A percentile compares a stretch with the other conserved stretches of the same genome.
Evolutionary conservation across 2,797 vertebrate species (phyloP).

Genomic region (Malurus splendens): DNA sequence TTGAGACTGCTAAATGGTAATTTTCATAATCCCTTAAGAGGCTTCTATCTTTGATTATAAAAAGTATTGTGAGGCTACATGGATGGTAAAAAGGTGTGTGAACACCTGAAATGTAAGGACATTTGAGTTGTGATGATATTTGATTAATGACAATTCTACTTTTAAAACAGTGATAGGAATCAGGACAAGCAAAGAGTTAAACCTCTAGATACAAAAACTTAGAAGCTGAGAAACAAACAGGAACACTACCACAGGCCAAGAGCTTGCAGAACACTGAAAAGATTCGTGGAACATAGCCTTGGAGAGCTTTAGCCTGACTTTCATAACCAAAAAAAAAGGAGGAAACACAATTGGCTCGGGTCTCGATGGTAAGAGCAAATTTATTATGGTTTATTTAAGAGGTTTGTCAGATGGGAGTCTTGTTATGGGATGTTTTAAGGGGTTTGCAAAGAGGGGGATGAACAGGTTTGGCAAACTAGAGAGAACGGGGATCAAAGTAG

Average conservation of each 20-base stretch:
- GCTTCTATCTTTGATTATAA: not conserved
- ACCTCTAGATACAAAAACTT: not conserved
- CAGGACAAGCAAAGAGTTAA: not conserved
- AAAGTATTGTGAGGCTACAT: not conserved
- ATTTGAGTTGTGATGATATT: not conserved
- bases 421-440: not conserved
- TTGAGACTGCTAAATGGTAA: not conserved
- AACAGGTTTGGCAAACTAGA: not conserved
- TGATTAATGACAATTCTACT: not conserved
- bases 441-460: rapidly evolving
- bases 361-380: not conserved
- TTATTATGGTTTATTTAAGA: not conserved
- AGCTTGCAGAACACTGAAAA: not conserved
- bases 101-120: not conserved
- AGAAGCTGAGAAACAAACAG: not conserved
- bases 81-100: not conserved
- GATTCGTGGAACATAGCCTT: not conserved
- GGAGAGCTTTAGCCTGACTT: not conserved
- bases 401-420: not conserved
- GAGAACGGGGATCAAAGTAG: rapidly evolving
- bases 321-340: not conserved
- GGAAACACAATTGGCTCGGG: rapidly evolving
- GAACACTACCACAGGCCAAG: not conserved
- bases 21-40: not conserved
- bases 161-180: not conserved